Evolutionary conservation across 2,113 vertebrate genomes (phyloP).

Genomic region (Acanthisitta chloris): DNA sequence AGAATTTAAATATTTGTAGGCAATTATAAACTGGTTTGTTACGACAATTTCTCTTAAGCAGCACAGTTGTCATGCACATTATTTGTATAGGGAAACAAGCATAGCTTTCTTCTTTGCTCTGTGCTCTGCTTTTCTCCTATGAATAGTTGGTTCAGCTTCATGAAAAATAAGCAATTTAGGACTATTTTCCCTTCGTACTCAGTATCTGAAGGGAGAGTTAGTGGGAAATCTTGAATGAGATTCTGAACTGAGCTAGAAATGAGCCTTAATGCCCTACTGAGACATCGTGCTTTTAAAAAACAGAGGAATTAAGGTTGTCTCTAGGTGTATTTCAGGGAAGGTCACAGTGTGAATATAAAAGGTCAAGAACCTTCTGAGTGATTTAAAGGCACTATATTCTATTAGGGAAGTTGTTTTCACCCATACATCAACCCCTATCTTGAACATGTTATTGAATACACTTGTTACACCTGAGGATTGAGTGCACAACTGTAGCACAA

Average conservation of each 20-base stretch:
- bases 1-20: background rate
- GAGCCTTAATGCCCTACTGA: background rate
- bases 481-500: background rate
- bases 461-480: background rate
- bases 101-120: background rate
- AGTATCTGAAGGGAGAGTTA: background rate
- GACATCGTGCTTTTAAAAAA: background rate
- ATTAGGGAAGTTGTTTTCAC: background rate
- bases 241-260: background rate
- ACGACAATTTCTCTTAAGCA: background rate
- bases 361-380: background rate
- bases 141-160: background rate
- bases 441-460: background rate
- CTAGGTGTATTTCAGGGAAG: background rate
- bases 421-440: background rate
- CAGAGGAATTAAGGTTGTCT: background rate
- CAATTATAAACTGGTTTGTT: background rate
- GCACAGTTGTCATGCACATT: background rate
- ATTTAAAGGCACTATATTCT: background rate
- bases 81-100: background rate
- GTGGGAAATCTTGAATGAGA: background rate
- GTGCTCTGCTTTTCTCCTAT: background rate
- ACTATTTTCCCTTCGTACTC: background rate
- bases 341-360: background rate
- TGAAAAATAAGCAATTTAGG: background rate